These are phyloP conservation scores for Oppia nitens DNA, from an alignment of 1,140 invertebrate genomes.

Conservation along the genomic window DNA sequence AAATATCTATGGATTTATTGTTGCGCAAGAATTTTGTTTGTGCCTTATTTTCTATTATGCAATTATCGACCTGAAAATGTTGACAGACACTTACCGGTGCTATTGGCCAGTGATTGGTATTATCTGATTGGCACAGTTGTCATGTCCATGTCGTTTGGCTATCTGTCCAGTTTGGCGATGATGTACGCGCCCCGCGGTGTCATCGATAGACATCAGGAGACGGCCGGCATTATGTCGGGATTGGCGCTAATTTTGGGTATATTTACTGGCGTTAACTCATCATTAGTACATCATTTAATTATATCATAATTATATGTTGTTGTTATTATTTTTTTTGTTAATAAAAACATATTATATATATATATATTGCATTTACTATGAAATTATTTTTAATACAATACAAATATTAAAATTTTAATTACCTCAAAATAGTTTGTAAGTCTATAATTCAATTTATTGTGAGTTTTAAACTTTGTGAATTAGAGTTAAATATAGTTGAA, in stretches of 20 bases:
- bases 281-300: slow-evolving; percentile 47
- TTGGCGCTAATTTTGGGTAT: too few relatives aligned
- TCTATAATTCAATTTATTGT: too few relatives aligned
- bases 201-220: slow-evolving; percentile 56
- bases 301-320: not conserved
- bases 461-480: too few relatives aligned
- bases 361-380: too few relatives aligned
- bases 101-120: slow-evolving; percentile 62
- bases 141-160: slow-evolving; percentile 72
- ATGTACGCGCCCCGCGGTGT: slow-evolving; percentile 87
- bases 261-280: slow-evolving; percentile 56
- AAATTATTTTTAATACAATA: too few relatives aligned
- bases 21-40: slow-evolving; percentile 52
- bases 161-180: slow-evolving; percentile 84
- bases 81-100: slow-evolving; percentile 45
- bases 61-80: slow-evolving; percentile 52
- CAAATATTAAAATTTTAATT: too few relatives aligned
- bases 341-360: too few relatives aligned
- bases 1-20: slow-evolving; percentile 63
- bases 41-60: slow-evolving; percentile 78
- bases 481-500: too few relatives aligned
- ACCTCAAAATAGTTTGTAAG: too few relatives aligned
- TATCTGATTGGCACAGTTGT: slow-evolving; percentile 57
- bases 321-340: too few relatives aligned
- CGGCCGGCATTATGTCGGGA: slow-evolving; percentile 74